Evolutionary conservation across 2,888 invertebrate genomes (phyloP), one percentile per base, ranked within the genome.

Genomic region (Serrognathus titanus): DNA sequence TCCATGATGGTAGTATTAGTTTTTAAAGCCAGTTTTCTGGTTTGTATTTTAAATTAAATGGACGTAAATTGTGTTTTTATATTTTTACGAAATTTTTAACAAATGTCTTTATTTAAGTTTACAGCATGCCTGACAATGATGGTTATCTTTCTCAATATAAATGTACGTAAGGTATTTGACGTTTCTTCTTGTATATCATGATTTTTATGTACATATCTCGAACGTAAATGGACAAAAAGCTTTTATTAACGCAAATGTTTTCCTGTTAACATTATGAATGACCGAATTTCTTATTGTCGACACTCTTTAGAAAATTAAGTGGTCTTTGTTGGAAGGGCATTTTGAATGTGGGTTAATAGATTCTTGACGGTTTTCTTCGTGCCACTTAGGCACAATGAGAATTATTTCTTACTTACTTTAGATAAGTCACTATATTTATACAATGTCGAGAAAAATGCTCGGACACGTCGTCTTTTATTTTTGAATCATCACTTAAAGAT

Each of bases 1-100:
- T 4, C 10, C 16, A 43, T 11, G 20, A 9, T 43, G 43, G 16
- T 43, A 16, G 43, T 43, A 43, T 43, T 43, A 43, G 43, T 43
- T 43, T 16, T 43, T 43, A 60, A 62, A 55, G 63, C 63, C 60
- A 59, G 63, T 60, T 66, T 66, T 64, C 64, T 62, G 66, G 65
- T 66, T 68, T 64, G 64, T 66, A 66, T 65, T 60, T 62, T 58
- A 62, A 66, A 66, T 68, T 68, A 68, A 66, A 63, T 56, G 64
- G 51, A 55, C 64, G 62, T 66, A 66, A 66, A 66, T 63, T 66
- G 63, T 66, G 63, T 64, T 66, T 63, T 63, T 62, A 63, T 63
- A 58, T 66, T 63, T 63, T 62, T 61, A 63, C 57, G 61, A 61
- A 60, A 62, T 60, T 49, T 53, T 61, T 53, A 64, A 65, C 67